Percentiles rank a stretch among this genome's conserved stretches.
These are phyloP conservation scores for Marcusenius ussheri DNA, from an alignment of 2,113 vertebrate genomes.

Conservation along the genomic window DNA sequence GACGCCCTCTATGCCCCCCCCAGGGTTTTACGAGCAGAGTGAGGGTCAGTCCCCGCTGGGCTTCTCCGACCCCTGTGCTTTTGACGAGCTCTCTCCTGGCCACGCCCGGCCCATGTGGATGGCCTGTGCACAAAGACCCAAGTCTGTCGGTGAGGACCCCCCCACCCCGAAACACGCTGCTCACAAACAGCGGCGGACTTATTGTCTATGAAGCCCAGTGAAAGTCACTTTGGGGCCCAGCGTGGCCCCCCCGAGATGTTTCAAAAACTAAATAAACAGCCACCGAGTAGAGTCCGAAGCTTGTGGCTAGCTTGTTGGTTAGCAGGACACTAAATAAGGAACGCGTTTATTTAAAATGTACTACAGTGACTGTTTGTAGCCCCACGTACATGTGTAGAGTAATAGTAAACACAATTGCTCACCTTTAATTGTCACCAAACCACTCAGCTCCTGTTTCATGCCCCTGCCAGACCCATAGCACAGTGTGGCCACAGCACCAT, in stretches of 20 bases:
- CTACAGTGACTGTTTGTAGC: neutral
- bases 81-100: conserved; percentile 49
- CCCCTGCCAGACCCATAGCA: neutral
- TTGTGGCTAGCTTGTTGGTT: neutral
- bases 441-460: neutral
- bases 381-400: neutral
- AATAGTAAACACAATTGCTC: neutral
- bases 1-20: neutral
- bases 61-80: conserved; percentile 57
- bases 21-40: conserved; percentile 69
- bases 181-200: neutral
- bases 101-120: conserved; percentile 46
- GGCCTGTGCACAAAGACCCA: conserved; percentile 67
- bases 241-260: neutral
- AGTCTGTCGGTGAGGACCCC: conserved; percentile 70
- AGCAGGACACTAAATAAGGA: neutral
- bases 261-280: neutral
- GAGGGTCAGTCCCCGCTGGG: conserved; percentile 65
- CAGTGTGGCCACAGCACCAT: neutral
- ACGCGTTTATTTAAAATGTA: neutral
- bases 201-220: neutral
- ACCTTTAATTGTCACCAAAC: neutral
- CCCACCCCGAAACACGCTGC: neutral
- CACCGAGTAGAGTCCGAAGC: neutral
- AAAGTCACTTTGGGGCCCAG: neutral